Evolutionary conservation across 2,888 invertebrate genomes (phyloP), one percentile per base, ranked within the genome.

Genomic region (Sphaerophoria taeniata): DNA sequence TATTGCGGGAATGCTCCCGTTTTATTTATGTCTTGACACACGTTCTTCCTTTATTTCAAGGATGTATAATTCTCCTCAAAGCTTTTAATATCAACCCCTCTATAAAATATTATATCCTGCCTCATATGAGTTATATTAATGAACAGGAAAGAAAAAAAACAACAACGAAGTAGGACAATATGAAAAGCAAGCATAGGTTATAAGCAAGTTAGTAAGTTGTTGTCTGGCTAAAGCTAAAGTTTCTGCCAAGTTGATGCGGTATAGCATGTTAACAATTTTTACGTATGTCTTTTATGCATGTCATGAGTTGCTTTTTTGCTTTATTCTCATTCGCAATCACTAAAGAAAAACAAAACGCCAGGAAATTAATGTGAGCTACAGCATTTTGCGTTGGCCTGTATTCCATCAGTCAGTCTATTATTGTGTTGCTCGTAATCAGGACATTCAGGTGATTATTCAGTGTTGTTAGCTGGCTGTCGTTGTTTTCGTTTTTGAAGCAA

Each of bases 241-340:
- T 65, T n/a, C 58, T 79, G 84, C 55, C 43, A 75, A 80, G 56
- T 84, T 75, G 69, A 76, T 84, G 67, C 71, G 71, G 60, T 36
- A 63, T 75, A 75, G 71, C 84, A 84, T 79, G 84, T 84, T 75
- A 75, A 72, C 75, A 67, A 12, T 75, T 80, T 74, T 67, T 80
- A 69, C 75, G 67, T 75, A 56, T 72, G 56, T 49, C 75, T 76
- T 69, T 56, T 55, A 56, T 53, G 71, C 75, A 84, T 80, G 80
- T 69, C 75, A 80, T 76, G 53, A 61, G 73, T 61, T 77, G 78
- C 78, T 53, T 67, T 39, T 9, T 43, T 6, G 24, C 24, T 24
- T 24, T 24, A 24, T 24, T 24, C 24, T 24, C 24, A 24, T 24
- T 24, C 24, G 24, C 24, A 24, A 24, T 24, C 24, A 2, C 24